Evolutionary conservation across 2,888 invertebrate genomes (phyloP), one percentile per base, ranked within the genome.

Genomic region (Leptopterna dolabrata): DNA sequence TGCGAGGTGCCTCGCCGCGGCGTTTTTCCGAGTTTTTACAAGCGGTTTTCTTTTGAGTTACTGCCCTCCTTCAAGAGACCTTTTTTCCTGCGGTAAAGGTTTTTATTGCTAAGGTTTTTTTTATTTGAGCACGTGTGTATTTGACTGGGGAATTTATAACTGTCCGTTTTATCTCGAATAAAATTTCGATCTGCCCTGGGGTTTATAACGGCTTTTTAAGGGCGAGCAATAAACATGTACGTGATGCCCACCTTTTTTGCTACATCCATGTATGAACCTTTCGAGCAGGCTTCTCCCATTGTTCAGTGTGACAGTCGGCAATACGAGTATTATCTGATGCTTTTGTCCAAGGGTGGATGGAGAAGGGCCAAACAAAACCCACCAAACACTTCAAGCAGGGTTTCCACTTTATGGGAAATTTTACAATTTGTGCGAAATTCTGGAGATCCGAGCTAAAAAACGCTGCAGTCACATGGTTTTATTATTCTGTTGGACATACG

Each of bases 41-140:
- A 82, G 82, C 36, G 47, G 55, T 82, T 82, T 29, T 55, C 82
- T 82, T 45, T 82, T 51, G 82, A 82, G 82, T 82, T 82, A 82
- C 51, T 47, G 30, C 16, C 36, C 82, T n/a, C n/a, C 30, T 41
- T n/a, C 63, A 63, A 14, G 27, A 30, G 16, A n/a, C 14, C 27
- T 55, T 6, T 27, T 24, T 63, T 63, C 55, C 24, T 9, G 55
- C 82, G 82, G 19, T 63, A 51, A 63, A 63, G 63, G 63, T 63
- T 63, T 63, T 63, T 63, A 63, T 63, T 63, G 63, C 63, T 63
- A 63, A 63, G 63, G 51, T 51, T 36, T 51, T 81, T 81, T 82
- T 82, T 82, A 82, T 82, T 82, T 51, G 51, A 36, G 63, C 82
- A 82, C 82, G 82, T 82, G 55, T 51, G 82, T 82, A 82, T 82